Conservation (phyloP, 2,113 vertebrate genomes). For the Halichoeres trimaculatus region DNA sequence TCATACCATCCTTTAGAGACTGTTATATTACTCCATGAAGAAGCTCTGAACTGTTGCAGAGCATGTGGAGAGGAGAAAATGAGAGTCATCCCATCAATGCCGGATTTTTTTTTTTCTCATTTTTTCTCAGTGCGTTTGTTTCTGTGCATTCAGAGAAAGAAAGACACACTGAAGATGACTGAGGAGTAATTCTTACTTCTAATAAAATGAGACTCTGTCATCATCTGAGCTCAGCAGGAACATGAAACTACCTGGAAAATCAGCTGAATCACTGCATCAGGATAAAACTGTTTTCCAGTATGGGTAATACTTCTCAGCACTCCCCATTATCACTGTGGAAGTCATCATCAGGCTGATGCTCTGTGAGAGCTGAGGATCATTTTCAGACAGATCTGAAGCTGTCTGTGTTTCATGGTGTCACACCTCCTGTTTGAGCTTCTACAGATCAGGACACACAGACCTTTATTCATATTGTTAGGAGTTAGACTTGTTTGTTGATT, state of each 20-base stretch:
- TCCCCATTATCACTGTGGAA: slow-evolving; percentile 33
- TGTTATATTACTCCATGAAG: no score
- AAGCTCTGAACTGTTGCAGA: no score
- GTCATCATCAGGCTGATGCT: slow-evolving; percentile 19
- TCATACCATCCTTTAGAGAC: no score
- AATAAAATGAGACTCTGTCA: background rate
- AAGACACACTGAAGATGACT: background rate
- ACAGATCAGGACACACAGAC: background rate
- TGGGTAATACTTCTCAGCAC: slow-evolving; percentile 9
- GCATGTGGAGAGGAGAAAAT: no score
- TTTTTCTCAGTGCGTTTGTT: slow-evolving; percentile 13
- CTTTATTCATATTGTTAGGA: no score
- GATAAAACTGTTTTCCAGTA: slow-evolving; percentile 36
- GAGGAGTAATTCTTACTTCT: background rate
- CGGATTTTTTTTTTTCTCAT: background rate
- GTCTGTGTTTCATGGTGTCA: slow-evolving; percentile 4
- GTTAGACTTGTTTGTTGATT: no score
- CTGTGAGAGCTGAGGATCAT: slow-evolving; percentile 7
- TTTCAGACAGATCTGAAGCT: slow-evolving; percentile 13
- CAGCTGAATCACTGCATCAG: slow-evolving; percentile 13
- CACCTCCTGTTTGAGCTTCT: slow-evolving; percentile 15
- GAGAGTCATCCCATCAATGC: no score
- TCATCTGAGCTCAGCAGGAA: background rate
- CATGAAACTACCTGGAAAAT: slow-evolving; percentile 18
- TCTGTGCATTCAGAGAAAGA: background rate